Evolutionary conservation across 2,113 vertebrate species (phyloP).

Genomic region (Ramphastos sulfuratus): DNA sequence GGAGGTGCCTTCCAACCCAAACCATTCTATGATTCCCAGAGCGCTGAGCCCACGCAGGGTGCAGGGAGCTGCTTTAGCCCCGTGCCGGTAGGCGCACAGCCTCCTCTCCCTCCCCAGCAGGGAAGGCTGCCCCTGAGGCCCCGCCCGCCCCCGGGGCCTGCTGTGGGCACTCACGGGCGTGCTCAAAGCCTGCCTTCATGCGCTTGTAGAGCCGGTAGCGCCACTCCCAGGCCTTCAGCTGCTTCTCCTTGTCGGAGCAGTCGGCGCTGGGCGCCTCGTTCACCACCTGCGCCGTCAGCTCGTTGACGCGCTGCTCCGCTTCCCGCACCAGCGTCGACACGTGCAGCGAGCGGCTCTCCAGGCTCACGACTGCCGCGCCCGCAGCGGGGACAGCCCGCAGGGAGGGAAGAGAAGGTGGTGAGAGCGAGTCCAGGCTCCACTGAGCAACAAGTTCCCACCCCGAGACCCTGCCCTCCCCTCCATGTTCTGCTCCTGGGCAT

Average conservation of each 20-base stretch:
- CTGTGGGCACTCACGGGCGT: conserved; percentile 81
- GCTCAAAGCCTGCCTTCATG: conserved; percentile 91
- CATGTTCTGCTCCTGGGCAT: accelerated
- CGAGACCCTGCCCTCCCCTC: not conserved
- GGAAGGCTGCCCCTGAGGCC: too few species aligned
- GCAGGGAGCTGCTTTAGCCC: too few species aligned
- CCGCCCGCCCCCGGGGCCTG: too few species aligned
- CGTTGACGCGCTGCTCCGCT: conserved; percentile 84
- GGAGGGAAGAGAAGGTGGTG: not conserved
- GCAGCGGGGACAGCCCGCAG: not conserved
- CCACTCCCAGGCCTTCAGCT: conserved; percentile 92
- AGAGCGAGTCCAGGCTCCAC: not conserved
- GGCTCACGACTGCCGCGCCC: conserved; percentile 76
- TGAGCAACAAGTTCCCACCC: not conserved
- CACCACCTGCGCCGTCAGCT: conserved; percentile 81
- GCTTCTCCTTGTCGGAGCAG: conserved; percentile 82
- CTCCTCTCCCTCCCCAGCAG: too few species aligned
- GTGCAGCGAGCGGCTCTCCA: conserved; percentile 86
- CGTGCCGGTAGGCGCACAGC: too few species aligned
- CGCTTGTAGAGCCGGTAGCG: conserved; percentile 87
- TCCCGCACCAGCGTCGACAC: conserved; percentile 86
- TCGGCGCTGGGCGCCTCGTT: conserved; percentile 77
- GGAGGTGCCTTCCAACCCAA: too few species aligned
- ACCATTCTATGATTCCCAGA: too few species aligned
- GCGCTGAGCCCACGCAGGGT: too few species aligned